Evolutionary conservation across 2,888 invertebrate genomes (phyloP).

Genomic region (Plagiodera versicolora): DNA sequence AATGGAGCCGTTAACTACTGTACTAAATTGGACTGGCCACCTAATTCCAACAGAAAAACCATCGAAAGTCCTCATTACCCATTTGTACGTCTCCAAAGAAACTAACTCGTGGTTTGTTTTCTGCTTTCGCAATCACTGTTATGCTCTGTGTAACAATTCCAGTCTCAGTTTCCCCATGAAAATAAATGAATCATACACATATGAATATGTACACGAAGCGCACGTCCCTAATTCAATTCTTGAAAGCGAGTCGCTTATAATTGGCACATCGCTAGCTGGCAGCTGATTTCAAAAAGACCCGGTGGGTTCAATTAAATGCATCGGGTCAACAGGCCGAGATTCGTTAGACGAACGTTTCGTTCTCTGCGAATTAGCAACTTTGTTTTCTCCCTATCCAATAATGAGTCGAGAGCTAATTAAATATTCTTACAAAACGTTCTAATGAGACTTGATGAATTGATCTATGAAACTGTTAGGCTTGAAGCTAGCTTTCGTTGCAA

Average conservation of each 20-base stretch:
- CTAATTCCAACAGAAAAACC: conserved; percentile 24
- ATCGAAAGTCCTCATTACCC: conserved; percentile 18
- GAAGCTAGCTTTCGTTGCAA: no score
- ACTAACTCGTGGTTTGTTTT: no score
- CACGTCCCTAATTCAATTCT: neutral
- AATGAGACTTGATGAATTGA: no score
- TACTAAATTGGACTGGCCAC: conserved; percentile 26
- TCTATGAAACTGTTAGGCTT: no score
- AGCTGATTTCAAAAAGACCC: neutral
- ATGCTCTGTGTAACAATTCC: no score
- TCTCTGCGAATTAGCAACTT: neutral
- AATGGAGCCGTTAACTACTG: conserved; percentile 23
- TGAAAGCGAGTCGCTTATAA: neutral
- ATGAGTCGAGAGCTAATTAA: neutral
- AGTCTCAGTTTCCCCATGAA: no score
- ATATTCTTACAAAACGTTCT: neutral
- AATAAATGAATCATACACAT: no score
- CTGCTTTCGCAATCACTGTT: no score
- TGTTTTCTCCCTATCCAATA: neutral
- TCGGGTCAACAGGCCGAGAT: neutral
- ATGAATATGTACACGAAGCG: no score
- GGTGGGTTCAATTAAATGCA: neutral
- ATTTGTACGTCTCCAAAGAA: conserved; percentile 16
- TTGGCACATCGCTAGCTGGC: neutral
- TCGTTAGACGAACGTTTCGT: neutral